Evolutionary conservation across 2,113 vertebrate genomes (phyloP), one percentile per base, ranked within the genome.

Genomic region (Puntigrus tetrazona): DNA sequence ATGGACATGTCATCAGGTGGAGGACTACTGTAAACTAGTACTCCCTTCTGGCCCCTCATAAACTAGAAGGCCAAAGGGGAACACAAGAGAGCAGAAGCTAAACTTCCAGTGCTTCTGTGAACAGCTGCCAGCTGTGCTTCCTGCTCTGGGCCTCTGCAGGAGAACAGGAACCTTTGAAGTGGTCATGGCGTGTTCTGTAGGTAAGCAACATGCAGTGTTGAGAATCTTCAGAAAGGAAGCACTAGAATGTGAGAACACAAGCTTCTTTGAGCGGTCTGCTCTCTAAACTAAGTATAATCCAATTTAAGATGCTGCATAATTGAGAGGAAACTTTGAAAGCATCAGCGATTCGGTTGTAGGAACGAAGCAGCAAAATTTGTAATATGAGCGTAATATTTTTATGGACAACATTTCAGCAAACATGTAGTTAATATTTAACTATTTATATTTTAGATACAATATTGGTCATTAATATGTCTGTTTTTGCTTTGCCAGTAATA

Each of bases 101-200:
- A 72, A 55, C 25, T 47, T 22, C 18, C 25, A 38, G 43, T 50
- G 14, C 50, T 77, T 57, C 52, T 89, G 77, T 89, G 82, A 89
- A 63, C 82, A 47, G 61, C 78, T 85, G 86, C 87, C 89, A 89
- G 80, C 1, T 11, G 59, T 31, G 84, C 70, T 89, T 91, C 86
- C 89, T 90, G 80, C 34, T 5, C 34, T 10, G 80, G 82, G 45
- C 41, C 41, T 83, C 83, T 43, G 77, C 69, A 55, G 76, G 81
- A 27, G 43, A 77, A 79, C 79, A 84, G 25, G 14, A 55, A 27
- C 7, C 82, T 88, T 86, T 89, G 65, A 86, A 84, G 84, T 81
- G 76, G 75, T 69, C 14, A 63, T n/a, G 27, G 57, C 4, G 41
- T 76, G 84, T 57, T n/a, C 52, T n/a, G 20, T 83, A 36, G 27